Evolutionary conservation across 1,140 invertebrate species (phyloP).

Genomic region (Drosophila rhopaloa): DNA sequence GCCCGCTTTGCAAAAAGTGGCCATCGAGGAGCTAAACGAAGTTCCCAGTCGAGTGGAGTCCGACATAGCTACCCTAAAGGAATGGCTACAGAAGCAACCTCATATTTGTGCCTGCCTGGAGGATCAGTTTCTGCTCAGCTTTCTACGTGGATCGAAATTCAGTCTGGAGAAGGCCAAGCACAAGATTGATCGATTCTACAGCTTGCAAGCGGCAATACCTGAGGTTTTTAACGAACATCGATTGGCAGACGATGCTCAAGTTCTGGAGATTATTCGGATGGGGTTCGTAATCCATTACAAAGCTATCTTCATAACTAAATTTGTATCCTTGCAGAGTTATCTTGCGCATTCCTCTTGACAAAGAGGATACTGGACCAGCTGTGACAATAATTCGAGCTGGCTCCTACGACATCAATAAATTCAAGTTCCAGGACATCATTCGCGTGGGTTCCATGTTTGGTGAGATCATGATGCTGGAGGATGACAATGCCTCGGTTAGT

Average conservation of each 20-base stretch:
- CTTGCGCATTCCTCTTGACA: slow-evolving; percentile 62
- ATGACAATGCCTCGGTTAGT: slow-evolving; percentile 80
- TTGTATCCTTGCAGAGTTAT: slow-evolving; percentile 49
- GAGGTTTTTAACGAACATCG: slow-evolving; percentile 85
- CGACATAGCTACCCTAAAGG: slow-evolving; percentile 86
- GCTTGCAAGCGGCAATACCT: slow-evolving; percentile 86
- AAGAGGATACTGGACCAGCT: slow-evolving; percentile 79
- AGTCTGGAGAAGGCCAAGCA: slow-evolving; percentile 88
- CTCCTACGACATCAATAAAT: slow-evolving; percentile 70
- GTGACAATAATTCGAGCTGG: slow-evolving; percentile 84
- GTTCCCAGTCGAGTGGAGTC: slow-evolving; percentile 85
- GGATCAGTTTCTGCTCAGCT: slow-evolving; percentile 87
- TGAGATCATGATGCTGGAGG: slow-evolving; percentile 84
- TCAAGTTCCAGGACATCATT: slow-evolving; percentile 80
- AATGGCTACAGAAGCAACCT: slow-evolving; percentile 88
- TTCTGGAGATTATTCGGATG: slow-evolving; percentile 85
- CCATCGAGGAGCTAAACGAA: slow-evolving; percentile 87
- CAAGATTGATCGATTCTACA: slow-evolving; percentile 88
- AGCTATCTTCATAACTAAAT: neutral
- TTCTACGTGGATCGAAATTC: slow-evolving; percentile 89
- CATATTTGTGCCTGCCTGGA: slow-evolving; percentile 86
- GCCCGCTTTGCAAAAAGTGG: slow-evolving; percentile 72
- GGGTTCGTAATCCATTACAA: slow-evolving; percentile 79
- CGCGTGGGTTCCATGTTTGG: slow-evolving; percentile 79
- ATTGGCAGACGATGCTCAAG: slow-evolving; percentile 69